Conservation (phyloP, 2,888 invertebrate species). For the Holacanthella duospinosa region DNA sequence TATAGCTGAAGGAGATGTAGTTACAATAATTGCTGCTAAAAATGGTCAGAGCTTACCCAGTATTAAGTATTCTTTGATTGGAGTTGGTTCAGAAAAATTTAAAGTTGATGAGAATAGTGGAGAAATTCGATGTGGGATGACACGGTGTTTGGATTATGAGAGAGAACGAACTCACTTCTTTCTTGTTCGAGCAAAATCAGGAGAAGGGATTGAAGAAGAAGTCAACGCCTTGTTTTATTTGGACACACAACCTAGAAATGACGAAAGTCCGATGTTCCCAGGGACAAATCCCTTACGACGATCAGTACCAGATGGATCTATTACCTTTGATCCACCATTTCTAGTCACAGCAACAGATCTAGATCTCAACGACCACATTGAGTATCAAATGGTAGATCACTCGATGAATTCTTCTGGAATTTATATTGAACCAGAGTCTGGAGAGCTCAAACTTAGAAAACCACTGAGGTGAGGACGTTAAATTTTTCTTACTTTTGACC, state of each 20-base stretch:
- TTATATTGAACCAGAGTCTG: slow-evolving; percentile 55
- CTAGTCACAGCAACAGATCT: slow-evolving; percentile 50
- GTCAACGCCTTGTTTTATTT: slow-evolving; percentile 31
- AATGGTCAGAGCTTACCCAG: slow-evolving; percentile 31
- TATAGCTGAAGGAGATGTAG: slow-evolving; percentile 41
- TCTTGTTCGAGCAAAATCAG: slow-evolving; percentile 31
- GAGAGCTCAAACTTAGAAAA: slow-evolving; percentile 56
- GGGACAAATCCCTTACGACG: slow-evolving; percentile 40
- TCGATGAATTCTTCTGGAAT: slow-evolving; percentile 40
- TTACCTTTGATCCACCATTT: slow-evolving; percentile 66
- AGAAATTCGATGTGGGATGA: slow-evolving; percentile 48
- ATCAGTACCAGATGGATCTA: slow-evolving; percentile 64
- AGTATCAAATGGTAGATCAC: slow-evolving; percentile 26
- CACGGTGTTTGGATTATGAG: slow-evolving; percentile 33
- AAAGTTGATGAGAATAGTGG: slow-evolving; percentile 58
- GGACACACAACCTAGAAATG: slow-evolving; percentile 28
- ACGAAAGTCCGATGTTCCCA: slow-evolving; percentile 38
- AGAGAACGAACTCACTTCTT: slow-evolving; percentile 34
- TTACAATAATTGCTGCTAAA: slow-evolving; percentile 27
- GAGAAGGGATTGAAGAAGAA: slow-evolving; percentile 31
- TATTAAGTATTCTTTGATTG: slow-evolving; percentile 61
- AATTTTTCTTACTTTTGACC: not conserved
- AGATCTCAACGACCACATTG: slow-evolving; percentile 30
- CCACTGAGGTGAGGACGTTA: slow-evolving; percentile 46
- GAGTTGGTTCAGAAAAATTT: slow-evolving; percentile 66